phyloP scores from a whole-genome alignment of 2,113 vertebrate genomes.

The Rhegmatorhina hoffmannsi region DNA sequence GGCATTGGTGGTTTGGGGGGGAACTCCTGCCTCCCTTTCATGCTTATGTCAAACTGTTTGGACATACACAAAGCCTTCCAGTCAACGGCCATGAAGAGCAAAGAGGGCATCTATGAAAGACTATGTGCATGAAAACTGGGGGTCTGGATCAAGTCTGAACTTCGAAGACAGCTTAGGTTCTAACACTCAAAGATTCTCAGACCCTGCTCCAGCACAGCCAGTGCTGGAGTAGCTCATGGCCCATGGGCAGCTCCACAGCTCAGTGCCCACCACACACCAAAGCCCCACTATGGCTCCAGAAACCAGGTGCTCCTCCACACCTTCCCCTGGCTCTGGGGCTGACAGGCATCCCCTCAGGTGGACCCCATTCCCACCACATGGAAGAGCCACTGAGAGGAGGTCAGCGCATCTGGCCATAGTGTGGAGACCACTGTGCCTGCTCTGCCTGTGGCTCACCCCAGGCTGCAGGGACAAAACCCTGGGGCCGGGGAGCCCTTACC shows the following conservation, averaged over 20 bases:
- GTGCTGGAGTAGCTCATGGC: not conserved
- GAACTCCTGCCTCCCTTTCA: fast-evolving
- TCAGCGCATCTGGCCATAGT: fast-evolving
- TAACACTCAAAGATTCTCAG: not conserved
- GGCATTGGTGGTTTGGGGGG: not conserved
- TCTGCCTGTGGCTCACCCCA: not conserved
- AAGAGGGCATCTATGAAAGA: not conserved
- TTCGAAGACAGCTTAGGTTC: not conserved
- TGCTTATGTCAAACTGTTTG: not conserved
- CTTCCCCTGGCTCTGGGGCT: not conserved
- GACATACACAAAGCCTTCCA: not conserved
- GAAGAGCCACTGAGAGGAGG: fast-evolving
- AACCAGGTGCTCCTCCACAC: not conserved
- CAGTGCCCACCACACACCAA: not conserved
- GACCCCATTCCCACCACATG: not conserved
- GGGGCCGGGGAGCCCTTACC: fast-evolving
- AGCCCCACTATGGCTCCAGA: not conserved
- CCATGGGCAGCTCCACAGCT: fast-evolving
- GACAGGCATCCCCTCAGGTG: not conserved
- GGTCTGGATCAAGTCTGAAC: not conserved
- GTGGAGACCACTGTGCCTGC: too few species aligned
- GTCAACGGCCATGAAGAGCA: not conserved
- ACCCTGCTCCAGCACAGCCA: not conserved
- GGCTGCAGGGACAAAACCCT: not conserved
- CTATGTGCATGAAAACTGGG: not conserved